Conservation (phyloP, 2,888 invertebrate genomes). For the Xanthia togata region DNA sequence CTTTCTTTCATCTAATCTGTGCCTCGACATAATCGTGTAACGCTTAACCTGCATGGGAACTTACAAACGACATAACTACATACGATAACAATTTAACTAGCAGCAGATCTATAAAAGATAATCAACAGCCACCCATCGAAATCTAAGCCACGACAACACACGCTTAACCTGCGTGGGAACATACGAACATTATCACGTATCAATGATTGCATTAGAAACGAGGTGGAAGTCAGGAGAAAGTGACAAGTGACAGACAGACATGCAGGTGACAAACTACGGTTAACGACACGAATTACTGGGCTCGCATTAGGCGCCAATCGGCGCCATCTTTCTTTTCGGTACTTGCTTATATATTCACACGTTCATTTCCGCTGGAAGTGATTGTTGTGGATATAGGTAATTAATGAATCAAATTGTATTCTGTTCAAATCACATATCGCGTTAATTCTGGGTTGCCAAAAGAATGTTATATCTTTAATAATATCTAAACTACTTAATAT, state of each 20-base stretch:
- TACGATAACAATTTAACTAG: background rate
- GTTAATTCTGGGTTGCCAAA: too few relatives aligned
- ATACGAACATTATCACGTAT: slow-evolving; percentile 40
- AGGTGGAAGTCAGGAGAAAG: slow-evolving; percentile 45
- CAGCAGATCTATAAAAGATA: slow-evolving; percentile 1
- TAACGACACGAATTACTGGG: slow-evolving; percentile 45
- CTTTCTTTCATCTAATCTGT: background rate
- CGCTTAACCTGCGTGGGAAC: slow-evolving; percentile 53
- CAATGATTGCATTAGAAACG: slow-evolving; percentile 50
- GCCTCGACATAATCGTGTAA: background rate
- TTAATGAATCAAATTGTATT: background rate
- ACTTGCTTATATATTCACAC: slow-evolving; percentile 10
- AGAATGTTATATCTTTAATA: too few relatives aligned
- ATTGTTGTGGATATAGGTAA: too few relatives aligned
- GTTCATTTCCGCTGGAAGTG: slow-evolving; percentile 25
- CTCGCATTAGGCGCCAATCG: slow-evolving; percentile 16
- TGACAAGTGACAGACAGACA: slow-evolving; percentile 36
- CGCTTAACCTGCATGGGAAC: too few relatives aligned
- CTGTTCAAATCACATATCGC: background rate
- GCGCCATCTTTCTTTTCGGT: slow-evolving; percentile 39
- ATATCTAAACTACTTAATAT: too few relatives aligned
- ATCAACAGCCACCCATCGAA: slow-evolving; percentile 34
- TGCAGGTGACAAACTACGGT: slow-evolving; percentile 50
- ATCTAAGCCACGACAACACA: slow-evolving; percentile 12
- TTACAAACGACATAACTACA: background rate